phyloP scores from a whole-genome alignment of 2,113 vertebrate genomes.

The Raja brachyura region DNA sequence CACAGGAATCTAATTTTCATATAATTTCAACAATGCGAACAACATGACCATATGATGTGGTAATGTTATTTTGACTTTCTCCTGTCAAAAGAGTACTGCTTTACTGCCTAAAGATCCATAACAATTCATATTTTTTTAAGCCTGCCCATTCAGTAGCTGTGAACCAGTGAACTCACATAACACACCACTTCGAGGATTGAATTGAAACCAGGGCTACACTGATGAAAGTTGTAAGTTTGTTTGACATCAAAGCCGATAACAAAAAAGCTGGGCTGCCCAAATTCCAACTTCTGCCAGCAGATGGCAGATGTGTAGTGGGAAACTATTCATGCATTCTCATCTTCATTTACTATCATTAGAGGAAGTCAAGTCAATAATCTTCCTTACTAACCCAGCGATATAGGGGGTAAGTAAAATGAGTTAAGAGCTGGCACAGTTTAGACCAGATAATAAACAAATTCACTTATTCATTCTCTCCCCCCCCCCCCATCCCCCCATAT shows the following conservation, averaged over 20 bases:
- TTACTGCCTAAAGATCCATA: background rate
- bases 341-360: background rate
- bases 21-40: background rate
- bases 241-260: background rate
- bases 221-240: background rate
- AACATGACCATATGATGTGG: background rate
- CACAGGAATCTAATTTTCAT: background rate
- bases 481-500: no score
- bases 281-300: slow-evolving; percentile 17
- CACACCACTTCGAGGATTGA: no score
- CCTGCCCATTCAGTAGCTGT: background rate
- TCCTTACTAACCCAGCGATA: background rate
- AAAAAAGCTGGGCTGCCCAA: background rate
- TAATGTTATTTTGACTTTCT: background rate
- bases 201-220: background rate
- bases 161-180: background rate
- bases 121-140: background rate
- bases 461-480: background rate
- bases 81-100: background rate
- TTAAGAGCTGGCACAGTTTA: background rate
- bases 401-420: background rate
- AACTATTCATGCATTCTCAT: background rate
- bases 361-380: background rate
- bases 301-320: background rate
- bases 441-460: background rate